A percentile compares a stretch with the other conserved stretches of the same genome.
These are phyloP conservation scores for Aphaenogaster floridana DNA, from an alignment of 1,140 invertebrate genomes.

Conservation along the genomic window DNA sequence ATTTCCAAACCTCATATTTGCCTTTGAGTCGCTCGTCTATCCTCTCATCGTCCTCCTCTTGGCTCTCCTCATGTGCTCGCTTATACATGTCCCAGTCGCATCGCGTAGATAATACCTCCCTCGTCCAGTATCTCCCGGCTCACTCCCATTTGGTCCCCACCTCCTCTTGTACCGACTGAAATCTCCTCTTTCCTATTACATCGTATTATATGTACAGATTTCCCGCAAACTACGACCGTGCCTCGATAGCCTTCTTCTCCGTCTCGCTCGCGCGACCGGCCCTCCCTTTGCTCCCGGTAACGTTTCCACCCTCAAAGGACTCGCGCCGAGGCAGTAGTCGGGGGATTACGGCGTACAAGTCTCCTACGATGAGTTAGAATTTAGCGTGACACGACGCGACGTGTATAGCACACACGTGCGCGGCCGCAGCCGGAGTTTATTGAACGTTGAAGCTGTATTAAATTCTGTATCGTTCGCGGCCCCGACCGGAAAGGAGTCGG, in stretches of 20 bases:
- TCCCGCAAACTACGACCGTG: conserved; percentile 68
- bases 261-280: conserved; percentile 58
- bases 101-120: conserved; percentile 61
- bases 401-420: conserved; percentile 35
- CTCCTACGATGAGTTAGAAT: conserved; percentile 82
- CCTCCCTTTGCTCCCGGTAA: conserved; percentile 64
- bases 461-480: conserved; percentile 78
- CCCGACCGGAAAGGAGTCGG: conserved; percentile 55
- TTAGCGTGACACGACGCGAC: conserved; percentile 78
- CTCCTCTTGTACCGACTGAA: conserved; percentile 20
- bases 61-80: background rate
- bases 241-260: conserved; percentile 55
- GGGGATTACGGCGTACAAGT: conserved; percentile 83
- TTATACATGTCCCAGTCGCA: conserved; percentile 31
- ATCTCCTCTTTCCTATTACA: conserved; percentile 66
- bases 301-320: conserved; percentile 83
- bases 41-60: background rate
- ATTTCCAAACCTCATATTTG: conserved; percentile 77
- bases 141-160: background rate
- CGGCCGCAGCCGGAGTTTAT: conserved; percentile 78
- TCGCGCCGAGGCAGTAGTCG: conserved; percentile 73
- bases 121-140: background rate
- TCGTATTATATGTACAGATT: conserved; percentile 72
- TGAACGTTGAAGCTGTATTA: conserved; percentile 83
- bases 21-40: conserved; percentile 72